Conservation (phyloP, 2,113 vertebrate species). For the Alosa alosa region DNA sequence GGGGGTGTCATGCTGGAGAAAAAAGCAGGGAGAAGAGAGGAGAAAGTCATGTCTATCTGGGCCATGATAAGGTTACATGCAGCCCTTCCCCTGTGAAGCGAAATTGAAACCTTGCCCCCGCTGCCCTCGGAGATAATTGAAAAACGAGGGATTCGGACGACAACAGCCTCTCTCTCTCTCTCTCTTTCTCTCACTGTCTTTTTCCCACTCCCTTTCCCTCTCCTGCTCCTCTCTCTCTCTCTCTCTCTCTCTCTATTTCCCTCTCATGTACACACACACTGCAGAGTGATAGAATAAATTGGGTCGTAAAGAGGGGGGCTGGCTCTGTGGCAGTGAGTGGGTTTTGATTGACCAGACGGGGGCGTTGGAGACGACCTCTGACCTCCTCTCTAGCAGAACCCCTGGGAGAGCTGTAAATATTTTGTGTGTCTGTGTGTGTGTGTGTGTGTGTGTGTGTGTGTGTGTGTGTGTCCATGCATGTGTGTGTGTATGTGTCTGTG, state of each 20-base stretch:
- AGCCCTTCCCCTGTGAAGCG: conserved; percentile 17
- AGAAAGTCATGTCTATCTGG: conserved; percentile 18
- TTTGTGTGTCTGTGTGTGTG: background rate
- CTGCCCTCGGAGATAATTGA: conserved; percentile 17
- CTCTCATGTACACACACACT: background rate
- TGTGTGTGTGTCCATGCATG: conserved; percentile 25
- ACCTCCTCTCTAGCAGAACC: conserved; percentile 42
- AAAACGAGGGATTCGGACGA: conserved; percentile 24
- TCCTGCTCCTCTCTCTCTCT: conserved; percentile 19
- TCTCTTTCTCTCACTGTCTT: conserved; percentile 11
- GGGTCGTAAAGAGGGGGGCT: conserved; percentile 40
- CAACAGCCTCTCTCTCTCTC: conserved; percentile 23
- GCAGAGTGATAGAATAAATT: conserved; percentile 40
- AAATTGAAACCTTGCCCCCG: conserved; percentile 26
- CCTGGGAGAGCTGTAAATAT: conserved; percentile 36
- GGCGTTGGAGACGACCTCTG: conserved; percentile 46
- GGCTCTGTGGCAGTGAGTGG: conserved; percentile 45
- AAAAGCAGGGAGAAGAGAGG: background rate
- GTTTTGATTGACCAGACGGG: conserved; percentile 62
- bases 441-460: conserved; percentile 28
- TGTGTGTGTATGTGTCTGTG: background rate
- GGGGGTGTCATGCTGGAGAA: conserved; percentile 11
- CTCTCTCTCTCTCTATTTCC: background rate
- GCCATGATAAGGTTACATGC: conserved; percentile 28
- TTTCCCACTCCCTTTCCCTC: conserved; percentile 14